Percentiles rank a stretch among this genome's conserved stretches.
These are phyloP conservation scores for Gulo gulo DNA, from an alignment of 2,113 vertebrate genomes.

Conservation along the genomic window DNA sequence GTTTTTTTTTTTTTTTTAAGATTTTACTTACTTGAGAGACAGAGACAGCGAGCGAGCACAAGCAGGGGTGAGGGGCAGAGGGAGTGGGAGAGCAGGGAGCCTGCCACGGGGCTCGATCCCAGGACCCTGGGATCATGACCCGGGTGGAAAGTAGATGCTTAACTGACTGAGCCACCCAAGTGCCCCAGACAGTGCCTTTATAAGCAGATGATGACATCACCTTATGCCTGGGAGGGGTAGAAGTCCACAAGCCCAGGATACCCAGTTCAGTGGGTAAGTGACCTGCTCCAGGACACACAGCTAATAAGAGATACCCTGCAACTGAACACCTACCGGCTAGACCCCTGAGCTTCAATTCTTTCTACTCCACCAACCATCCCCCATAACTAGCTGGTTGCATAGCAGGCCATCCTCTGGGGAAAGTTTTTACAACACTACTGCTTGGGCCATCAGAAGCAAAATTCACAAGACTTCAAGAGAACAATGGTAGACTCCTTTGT, in stretches of 20 bases:
- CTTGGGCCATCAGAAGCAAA: neutral
- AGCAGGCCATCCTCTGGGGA: neutral
- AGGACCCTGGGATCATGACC: neutral
- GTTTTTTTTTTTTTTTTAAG: neutral
- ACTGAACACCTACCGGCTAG: neutral
- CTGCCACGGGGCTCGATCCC: neutral
- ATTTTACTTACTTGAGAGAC: neutral
- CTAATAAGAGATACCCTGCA: neutral
- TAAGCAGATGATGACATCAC: neutral
- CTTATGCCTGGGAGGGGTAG: neutral
- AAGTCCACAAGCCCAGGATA: neutral
- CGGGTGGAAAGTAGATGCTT: neutral
- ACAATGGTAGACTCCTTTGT: neutral
- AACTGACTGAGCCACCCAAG: neutral
- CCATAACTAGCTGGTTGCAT: neutral
- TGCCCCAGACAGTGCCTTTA: neutral
- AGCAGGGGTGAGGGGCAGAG: neutral
- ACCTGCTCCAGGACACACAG: neutral
- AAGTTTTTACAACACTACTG: neutral
- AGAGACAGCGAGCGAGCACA: neutral
- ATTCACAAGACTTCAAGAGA: neutral
- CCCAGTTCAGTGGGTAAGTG: neutral
- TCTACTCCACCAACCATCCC: neutral
- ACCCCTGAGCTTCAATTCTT: neutral
- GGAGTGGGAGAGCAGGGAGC: neutral